These are phyloP conservation scores for Coenonympha glycerion DNA, from an alignment of 2,888 invertebrate genomes.

Conservation along the genomic window DNA sequence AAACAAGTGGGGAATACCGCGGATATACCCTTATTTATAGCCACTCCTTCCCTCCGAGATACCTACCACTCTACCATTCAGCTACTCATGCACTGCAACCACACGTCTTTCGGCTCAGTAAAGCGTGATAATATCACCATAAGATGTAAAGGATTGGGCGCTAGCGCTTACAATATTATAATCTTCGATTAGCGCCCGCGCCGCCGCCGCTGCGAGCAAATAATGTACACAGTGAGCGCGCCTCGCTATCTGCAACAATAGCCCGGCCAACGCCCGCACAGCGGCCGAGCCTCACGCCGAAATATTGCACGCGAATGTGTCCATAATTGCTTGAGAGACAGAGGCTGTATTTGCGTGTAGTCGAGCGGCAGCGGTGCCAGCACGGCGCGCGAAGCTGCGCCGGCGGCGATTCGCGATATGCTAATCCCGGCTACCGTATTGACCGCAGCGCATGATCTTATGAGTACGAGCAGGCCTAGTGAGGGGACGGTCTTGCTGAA, in stretches of 20 bases:
- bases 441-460: too few relatives aligned
- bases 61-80: too few relatives aligned
- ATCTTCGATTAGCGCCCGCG: not conserved
- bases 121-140: not conserved
- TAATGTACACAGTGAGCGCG: not conserved
- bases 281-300: too few relatives aligned
- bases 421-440: slow-evolving; percentile 61
- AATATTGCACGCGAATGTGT: not conserved
- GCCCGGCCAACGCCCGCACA: not conserved
- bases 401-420: slow-evolving; percentile 59
- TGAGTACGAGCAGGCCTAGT: too few relatives aligned
- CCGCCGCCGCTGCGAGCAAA: not conserved
- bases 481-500: too few relatives aligned
- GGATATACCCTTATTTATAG: too few relatives aligned
- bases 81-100: too few relatives aligned
- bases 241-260: not conserved
- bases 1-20: too few relatives aligned
- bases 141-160: not conserved
- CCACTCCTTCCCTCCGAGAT: too few relatives aligned
- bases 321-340: not conserved
- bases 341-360: not conserved
- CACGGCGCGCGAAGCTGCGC: too few relatives aligned
- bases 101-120: too few relatives aligned
- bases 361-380: not conserved
- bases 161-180: not conserved